phyloP scores from a whole-genome alignment of 1,140 invertebrate species.

The Oryzaephilus surinamensis region DNA sequence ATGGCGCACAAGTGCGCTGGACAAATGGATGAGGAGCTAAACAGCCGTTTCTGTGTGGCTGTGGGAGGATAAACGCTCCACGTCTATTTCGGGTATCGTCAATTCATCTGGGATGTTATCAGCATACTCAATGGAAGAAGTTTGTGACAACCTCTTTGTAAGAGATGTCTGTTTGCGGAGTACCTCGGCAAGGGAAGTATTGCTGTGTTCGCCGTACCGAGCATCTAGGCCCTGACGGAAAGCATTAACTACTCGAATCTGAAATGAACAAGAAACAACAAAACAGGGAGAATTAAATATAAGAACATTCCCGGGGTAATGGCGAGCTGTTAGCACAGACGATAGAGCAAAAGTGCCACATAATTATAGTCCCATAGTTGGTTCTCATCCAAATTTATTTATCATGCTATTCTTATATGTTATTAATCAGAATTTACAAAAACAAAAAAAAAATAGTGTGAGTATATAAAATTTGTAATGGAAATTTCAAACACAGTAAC shows the following conservation, averaged over 20 bases:
- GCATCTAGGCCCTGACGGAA: constrained; percentile 96
- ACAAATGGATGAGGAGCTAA: constrained; percentile 48
- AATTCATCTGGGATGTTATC: constrained; percentile 79
- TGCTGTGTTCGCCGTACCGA: constrained; percentile 84
- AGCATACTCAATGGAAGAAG: constrained; percentile 84
- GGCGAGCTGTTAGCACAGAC: constrained; percentile 34
- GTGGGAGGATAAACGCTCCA: constrained; percentile 80
- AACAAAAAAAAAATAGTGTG: too few relatives aligned
- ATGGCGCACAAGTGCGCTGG: too few relatives aligned
- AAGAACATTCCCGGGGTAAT: constrained; percentile 32
- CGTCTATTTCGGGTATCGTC: constrained; percentile 79
- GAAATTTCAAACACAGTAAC: too few relatives aligned
- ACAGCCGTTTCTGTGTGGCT: constrained; percentile 89
- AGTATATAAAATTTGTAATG: too few relatives aligned
- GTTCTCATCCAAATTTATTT: constrained; percentile 17
- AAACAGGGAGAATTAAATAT: constrained; percentile 38
- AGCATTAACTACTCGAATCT: constrained; percentile 99
- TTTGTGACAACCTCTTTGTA: constrained; percentile 79
- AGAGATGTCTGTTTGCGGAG: constrained; percentile 84
- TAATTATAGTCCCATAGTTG: constrained; percentile 21
- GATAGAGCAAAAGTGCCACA: constrained; percentile 32
- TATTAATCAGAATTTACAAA: too few relatives aligned
- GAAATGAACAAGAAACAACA: constrained; percentile 45
- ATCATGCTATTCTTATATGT: background rate
- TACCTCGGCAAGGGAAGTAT: constrained; percentile 78